phyloP scores from a whole-genome alignment of 2,888 invertebrate genomes.

The Julus scandinavius region DNA sequence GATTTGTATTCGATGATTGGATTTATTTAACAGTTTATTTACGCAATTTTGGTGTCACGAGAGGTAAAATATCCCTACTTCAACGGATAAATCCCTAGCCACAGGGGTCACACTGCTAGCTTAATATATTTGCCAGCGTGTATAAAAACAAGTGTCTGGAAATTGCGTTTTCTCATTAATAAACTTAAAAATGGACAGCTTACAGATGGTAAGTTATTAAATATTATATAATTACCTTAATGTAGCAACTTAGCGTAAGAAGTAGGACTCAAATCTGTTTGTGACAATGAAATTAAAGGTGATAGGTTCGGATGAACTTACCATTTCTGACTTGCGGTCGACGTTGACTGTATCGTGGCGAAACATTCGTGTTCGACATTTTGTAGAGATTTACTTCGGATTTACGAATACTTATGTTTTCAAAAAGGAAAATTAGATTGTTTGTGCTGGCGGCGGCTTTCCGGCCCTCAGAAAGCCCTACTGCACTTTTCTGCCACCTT shows the following conservation, averaged over 20 bases:
- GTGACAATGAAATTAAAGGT: neutral
- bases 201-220: constrained; percentile 52
- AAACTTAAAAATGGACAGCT: constrained; percentile 48
- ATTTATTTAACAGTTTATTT: neutral
- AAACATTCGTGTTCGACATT: constrained; percentile 28
- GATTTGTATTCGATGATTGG: neutral
- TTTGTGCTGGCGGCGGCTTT: neutral
- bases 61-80: neutral
- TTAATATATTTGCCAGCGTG: constrained; percentile 4
- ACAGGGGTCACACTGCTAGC: neutral
- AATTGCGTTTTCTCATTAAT: neutral
- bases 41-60: neutral
- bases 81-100: neutral
- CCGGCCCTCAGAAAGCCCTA: neutral
- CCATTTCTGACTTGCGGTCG: constrained; percentile 26
- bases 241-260: neutral
- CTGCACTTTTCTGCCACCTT: constrained; percentile 27
- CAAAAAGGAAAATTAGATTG: neutral
- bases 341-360: constrained; percentile 22
- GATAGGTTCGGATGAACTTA: constrained; percentile 34
- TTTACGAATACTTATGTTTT: neutral
- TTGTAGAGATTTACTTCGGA: neutral
- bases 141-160: neutral
- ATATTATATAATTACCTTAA: neutral
- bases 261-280: neutral